These are phyloP conservation scores for Vanessa atalanta DNA, from an alignment of 1,140 invertebrate genomes.

Conservation along the genomic window DNA sequence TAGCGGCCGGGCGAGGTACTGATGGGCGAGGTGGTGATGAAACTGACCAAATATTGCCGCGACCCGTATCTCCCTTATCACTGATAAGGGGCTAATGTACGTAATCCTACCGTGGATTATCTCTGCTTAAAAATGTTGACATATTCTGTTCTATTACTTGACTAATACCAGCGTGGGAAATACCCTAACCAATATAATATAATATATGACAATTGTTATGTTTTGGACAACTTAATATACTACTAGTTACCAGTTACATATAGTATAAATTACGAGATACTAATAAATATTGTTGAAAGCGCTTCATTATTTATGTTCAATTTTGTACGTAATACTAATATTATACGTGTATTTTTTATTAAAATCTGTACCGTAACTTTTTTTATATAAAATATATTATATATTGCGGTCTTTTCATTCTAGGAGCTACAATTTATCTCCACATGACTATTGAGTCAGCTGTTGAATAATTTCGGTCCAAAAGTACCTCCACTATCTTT, in stretches of 20 bases:
- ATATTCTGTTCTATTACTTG: neutral
- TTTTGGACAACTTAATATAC: neutral
- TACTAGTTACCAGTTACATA: too few species aligned
- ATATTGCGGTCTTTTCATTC: too few species aligned
- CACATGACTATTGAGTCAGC: too few species aligned
- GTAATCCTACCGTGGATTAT: constrained; percentile 22
- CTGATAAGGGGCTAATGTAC: constrained; percentile 16
- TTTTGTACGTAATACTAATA: too few species aligned
- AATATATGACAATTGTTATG: neutral
- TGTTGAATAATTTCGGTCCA: too few species aligned
- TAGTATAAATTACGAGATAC: too few species aligned
- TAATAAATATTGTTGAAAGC: too few species aligned
- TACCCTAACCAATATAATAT: neutral
- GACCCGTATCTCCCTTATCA: constrained; percentile 27
- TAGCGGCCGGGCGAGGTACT: constrained; percentile 26
- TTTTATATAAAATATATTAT: too few species aligned
- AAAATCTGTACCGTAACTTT: neutral
- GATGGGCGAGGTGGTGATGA: neutral
- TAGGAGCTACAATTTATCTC: too few species aligned
- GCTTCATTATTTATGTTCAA: too few species aligned
- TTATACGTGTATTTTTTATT: neutral
- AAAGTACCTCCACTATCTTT: too few species aligned
- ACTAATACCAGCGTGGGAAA: constrained; percentile 11
- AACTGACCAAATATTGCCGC: constrained; percentile 1
- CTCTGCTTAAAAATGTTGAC: constrained; percentile 1